phyloP scores from a whole-genome alignment of 2,797 vertebrate genomes.

The Intellagama lesueurii region DNA sequence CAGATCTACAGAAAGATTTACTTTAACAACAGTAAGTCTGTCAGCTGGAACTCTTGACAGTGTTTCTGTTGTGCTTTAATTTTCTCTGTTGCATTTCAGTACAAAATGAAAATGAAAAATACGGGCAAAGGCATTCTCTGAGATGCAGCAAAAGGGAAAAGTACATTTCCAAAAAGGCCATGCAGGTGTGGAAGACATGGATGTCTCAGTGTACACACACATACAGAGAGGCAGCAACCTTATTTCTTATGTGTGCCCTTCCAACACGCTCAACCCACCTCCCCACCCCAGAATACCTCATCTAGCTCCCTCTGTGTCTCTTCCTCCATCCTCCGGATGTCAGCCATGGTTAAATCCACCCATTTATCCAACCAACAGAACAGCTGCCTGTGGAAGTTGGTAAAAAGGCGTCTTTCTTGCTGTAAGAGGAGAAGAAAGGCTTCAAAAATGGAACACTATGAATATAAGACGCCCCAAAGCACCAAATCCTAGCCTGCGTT shows the following conservation, averaged over 20 bases:
- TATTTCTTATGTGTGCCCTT: too few species aligned
- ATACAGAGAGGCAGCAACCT: neutral
- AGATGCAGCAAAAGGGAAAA: neutral
- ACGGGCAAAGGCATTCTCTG: neutral
- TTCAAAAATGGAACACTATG: neutral
- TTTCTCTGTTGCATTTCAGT: neutral
- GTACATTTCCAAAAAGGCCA: too few species aligned
- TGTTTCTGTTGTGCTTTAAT: too few species aligned
- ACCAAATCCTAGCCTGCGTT: neutral
- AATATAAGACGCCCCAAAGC: neutral
- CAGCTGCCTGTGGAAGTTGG: conserved; percentile 79
- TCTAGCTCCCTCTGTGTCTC: conserved; percentile 77
- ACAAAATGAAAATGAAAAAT: neutral
- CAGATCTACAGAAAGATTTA: too few species aligned
- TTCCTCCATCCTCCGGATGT: conserved; percentile 74
- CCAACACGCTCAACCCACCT: too few species aligned
- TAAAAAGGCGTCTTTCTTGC: conserved; percentile 80
- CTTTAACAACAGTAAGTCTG: too few species aligned
- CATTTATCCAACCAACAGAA: conserved; percentile 80
- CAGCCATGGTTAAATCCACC: conserved; percentile 79
- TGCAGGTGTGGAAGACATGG: neutral
- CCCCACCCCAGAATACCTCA: conserved; percentile 62
- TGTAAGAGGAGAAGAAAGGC: conserved; percentile 33
- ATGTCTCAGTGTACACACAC: neutral
- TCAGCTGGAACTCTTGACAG: too few species aligned